Evolutionary conservation across 2,888 invertebrate species (phyloP).

Genomic region (Calameuta pallipes): DNA sequence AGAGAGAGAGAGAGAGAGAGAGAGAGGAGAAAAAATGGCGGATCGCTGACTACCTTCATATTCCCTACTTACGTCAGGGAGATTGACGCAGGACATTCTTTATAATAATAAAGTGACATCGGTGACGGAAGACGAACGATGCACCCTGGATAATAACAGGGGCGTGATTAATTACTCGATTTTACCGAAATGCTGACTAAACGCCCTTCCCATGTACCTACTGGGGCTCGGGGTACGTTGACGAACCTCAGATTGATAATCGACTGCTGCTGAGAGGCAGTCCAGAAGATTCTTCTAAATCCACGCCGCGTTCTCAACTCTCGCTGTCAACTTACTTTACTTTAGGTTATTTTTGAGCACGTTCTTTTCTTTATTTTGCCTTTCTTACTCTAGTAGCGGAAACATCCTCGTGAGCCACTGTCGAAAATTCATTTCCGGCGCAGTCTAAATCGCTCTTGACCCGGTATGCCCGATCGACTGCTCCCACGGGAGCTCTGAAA

Average conservation of each 20-base stretch:
- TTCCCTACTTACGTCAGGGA: not conserved
- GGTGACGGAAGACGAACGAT: conserved; percentile 33
- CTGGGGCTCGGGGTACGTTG: not conserved
- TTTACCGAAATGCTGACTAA: conserved; percentile 38
- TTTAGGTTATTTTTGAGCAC: not conserved
- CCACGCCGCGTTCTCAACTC: not conserved
- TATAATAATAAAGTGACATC: conserved; percentile 30
- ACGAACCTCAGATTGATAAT: conserved; percentile 10
- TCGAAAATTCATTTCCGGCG: not conserved
- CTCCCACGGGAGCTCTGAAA: not conserved
- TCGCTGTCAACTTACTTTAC: not conserved
- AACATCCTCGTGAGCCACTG: not conserved
- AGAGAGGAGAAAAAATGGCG: conserved; percentile 10
- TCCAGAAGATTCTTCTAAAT: not conserved
- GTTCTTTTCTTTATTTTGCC: not conserved
- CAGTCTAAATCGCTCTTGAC: not conserved
- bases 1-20: not conserved
- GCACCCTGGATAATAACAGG: conserved; percentile 21
- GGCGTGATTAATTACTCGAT: conserved; percentile 38
- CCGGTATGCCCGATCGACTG: not conserved
- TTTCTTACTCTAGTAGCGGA: not conserved
- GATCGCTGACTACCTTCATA: not conserved
- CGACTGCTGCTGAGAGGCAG: not conserved
- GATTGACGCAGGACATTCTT: conserved; percentile 3
- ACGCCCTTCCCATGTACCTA: conserved; percentile 1